Conservation (phyloP, 1,140 invertebrate species). For the Bombus soroeensis region DNA sequence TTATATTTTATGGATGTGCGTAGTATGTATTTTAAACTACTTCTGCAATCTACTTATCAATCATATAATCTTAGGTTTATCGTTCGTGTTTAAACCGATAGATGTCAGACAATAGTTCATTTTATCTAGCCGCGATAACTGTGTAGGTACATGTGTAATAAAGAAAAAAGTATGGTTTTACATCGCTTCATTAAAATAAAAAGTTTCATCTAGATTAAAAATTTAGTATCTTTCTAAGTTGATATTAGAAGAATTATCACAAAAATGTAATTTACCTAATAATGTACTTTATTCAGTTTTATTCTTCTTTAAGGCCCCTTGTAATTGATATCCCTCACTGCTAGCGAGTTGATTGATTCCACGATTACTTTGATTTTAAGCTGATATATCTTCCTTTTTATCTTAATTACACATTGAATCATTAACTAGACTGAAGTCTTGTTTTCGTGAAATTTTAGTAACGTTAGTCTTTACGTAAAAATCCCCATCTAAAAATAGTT, state of each 20-base stretch:
- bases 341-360: not conserved
- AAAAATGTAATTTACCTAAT: not conserved
- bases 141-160: not conserved
- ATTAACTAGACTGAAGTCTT: not conserved
- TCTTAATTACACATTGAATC: not conserved
- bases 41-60: not conserved
- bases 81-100: not conserved
- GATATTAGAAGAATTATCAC: not conserved
- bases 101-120: slow-evolving; percentile 5
- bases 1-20: no score
- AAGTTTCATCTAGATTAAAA: not conserved
- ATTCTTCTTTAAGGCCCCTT: not conserved
- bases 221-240: not conserved
- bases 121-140: no score
- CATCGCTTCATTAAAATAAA: not conserved
- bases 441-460: not conserved
- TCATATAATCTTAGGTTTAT: not conserved
- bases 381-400: not conserved
- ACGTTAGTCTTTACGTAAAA: not conserved
- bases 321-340: not conserved
- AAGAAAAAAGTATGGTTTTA: no score
- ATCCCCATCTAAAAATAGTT: not conserved
- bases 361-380: not conserved
- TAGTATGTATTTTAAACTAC: no score
- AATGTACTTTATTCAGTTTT: not conserved